These are phyloP conservation scores for Drosophila borborema DNA, from an alignment of 2,888 invertebrate genomes.

Conservation along the genomic window DNA sequence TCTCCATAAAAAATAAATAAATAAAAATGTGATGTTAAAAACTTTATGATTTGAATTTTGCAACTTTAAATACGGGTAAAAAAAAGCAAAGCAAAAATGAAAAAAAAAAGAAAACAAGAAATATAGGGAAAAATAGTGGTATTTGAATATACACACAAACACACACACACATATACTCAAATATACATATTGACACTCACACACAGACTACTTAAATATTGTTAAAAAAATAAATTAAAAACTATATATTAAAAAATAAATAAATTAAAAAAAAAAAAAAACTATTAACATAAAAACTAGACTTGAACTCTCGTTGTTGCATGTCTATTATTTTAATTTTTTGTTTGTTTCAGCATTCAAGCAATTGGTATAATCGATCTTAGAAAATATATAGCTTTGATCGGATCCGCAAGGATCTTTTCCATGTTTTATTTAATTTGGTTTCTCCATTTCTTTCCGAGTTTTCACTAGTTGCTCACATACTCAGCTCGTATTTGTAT, in stretches of 20 bases:
- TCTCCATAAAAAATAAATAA: constrained; percentile 52
- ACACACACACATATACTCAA: constrained; percentile 21
- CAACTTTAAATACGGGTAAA: constrained; percentile 77
- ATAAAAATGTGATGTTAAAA: constrained; percentile 64
- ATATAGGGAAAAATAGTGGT: constrained; percentile 25
- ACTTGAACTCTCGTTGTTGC: constrained; percentile 62
- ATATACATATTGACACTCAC: constrained; percentile 26
- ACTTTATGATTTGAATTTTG: constrained; percentile 66
- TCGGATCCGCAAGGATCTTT: constrained; percentile 12
- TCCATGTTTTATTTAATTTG: neutral
- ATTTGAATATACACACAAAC: constrained; percentile 25
- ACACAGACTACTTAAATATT: constrained; percentile 55
- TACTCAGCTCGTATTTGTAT: constrained; percentile 41
- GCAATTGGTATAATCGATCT: constrained; percentile 30
- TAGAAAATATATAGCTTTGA: constrained; percentile 31
- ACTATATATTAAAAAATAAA: neutral
- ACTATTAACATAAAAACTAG: constrained; percentile 36
- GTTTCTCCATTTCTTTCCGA: neutral
- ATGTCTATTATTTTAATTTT: constrained; percentile 38
- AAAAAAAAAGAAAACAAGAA: constrained; percentile 4
- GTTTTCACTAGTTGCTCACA: constrained; percentile 26
- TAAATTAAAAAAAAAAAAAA: constrained; percentile 22
- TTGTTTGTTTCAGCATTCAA: constrained; percentile 27
- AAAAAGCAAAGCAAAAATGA: constrained; percentile 44
- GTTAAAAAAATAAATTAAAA: constrained; percentile 12